Conservation (phyloP, 2,888 invertebrate genomes). For the Nowickia ferox region DNA sequence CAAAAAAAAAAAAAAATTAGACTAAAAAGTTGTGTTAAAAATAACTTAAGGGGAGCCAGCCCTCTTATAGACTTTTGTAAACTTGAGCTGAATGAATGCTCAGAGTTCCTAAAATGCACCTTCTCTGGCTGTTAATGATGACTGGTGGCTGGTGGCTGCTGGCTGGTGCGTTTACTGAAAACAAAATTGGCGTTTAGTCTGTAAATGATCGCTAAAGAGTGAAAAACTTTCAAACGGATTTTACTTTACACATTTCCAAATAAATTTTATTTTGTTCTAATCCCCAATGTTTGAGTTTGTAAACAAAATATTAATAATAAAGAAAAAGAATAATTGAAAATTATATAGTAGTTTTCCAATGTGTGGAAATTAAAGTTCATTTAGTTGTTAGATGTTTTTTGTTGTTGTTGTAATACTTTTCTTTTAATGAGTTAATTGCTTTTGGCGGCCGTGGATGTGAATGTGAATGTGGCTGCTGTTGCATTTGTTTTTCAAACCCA, state of each 20-base stretch:
- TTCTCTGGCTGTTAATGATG: slow-evolving; percentile 29
- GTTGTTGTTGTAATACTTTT: not conserved
- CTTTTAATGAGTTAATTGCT: slow-evolving; percentile 71
- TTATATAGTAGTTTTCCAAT: slow-evolving; percentile 42
- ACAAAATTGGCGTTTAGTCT: slow-evolving; percentile 63
- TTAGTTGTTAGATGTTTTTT: slow-evolving; percentile 16
- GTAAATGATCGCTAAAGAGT: slow-evolving; percentile 66
- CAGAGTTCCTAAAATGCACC: slow-evolving; percentile 45
- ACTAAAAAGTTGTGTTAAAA: slow-evolving; percentile 46
- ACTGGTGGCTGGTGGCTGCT: not conserved
- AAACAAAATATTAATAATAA: slow-evolving; percentile 54
- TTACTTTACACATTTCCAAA: slow-evolving; percentile 7
- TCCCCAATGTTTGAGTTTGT: slow-evolving; percentile 47
- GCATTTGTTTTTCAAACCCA: slow-evolving; percentile 9
- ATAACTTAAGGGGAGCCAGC: slow-evolving; percentile 55
- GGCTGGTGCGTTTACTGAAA: slow-evolving; percentile 19
- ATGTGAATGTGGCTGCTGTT: slow-evolving; percentile 8
- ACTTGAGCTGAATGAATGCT: slow-evolving; percentile 18
- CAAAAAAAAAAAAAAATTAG: not conserved
- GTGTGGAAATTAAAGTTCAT: slow-evolving; percentile 42
- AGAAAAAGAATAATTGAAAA: slow-evolving; percentile 28
- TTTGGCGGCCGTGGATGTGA: slow-evolving; percentile 58
- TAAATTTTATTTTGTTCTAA: slow-evolving; percentile 10
- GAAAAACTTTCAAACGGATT: slow-evolving; percentile 40
- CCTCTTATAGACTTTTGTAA: not conserved